Evolutionary conservation across 2,113 vertebrate genomes (phyloP).

Genomic region (Sialia sialis): DNA sequence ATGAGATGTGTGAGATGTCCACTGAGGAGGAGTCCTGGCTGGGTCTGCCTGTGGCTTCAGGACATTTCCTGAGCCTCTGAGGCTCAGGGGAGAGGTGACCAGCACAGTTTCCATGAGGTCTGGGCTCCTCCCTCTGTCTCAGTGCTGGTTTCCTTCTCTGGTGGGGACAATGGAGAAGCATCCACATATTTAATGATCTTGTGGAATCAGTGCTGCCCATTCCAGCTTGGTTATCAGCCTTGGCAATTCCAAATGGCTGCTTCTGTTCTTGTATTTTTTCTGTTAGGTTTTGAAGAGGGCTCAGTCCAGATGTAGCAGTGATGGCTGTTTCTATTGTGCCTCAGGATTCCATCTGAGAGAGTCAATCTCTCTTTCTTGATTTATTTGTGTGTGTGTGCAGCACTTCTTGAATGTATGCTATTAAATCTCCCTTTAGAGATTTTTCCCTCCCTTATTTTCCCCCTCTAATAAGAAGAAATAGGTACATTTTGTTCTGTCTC

Average conservation of each 20-base stretch:
- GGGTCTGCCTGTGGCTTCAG: background rate
- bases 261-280: background rate
- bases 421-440: background rate
- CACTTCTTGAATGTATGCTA: background rate
- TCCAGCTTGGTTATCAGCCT: background rate
- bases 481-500: constrained; percentile 38
- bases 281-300: background rate
- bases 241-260: background rate
- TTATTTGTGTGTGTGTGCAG: background rate
- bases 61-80: background rate
- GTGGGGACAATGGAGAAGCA: background rate
- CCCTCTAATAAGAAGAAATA: constrained; percentile 41
- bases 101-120: background rate
- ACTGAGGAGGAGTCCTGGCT: background rate
- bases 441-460: background rate
- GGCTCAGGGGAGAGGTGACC: background rate
- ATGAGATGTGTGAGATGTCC: background rate
- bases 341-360: background rate
- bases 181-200: background rate
- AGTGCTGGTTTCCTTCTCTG: background rate
- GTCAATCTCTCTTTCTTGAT: background rate
- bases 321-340: background rate
- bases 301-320: background rate
- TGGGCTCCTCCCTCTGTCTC: background rate
- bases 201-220: background rate